Base-by-base conservation (phyloP, 2,797 vertebrate genomes). In the Clarias pachynema region DNA sequence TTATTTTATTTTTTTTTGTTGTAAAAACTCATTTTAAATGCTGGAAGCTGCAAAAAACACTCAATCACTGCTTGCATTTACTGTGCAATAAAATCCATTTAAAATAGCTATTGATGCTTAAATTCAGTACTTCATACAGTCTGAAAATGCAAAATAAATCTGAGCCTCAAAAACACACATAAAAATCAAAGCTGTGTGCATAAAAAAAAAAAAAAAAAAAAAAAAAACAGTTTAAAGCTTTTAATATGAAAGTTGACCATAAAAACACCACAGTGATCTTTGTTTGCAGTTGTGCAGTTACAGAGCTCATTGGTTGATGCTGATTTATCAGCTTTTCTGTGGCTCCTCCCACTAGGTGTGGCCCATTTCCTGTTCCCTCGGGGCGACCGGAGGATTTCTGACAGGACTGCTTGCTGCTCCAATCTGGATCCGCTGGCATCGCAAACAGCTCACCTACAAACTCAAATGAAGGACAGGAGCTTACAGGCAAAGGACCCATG, bases 381-480 rank as follows among this genome's bases (percentile, higher is more conserved):
- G 98, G 82, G 96, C 96, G 40, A 97, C 95, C 82, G 95, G 96
- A 88, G 97, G 98, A 85, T 98, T 97, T 62, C 79, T 96, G 91
- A 95, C 95, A 6, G 97, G 98, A 86, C 96, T 99, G 62, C 90
- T 97, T 59, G 94, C 95, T 73, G 97, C 97, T 86, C 97, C 98
- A 4, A 90, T 95, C 59, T 99, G 97, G 97, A 98, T 99, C 94
- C 96, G 98, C 91, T 97, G 97, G 94, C 96, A 99, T 89, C 96
- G 97, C 91, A 98, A 99, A 92, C 96, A 96, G 90, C 97, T 98
- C 89, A 98, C 97, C 14, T 99, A 99, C 93, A 99, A 99, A 96
- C 97, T 96, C 96, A 97, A 97, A 94, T 99, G 96, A 96, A 89
- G 53, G 66, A 80, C 60, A 77, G 44, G 79, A 56, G 79, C 82